phyloP scores from a whole-genome alignment of 2,113 vertebrate species.

The Sisor rabdophorus region DNA sequence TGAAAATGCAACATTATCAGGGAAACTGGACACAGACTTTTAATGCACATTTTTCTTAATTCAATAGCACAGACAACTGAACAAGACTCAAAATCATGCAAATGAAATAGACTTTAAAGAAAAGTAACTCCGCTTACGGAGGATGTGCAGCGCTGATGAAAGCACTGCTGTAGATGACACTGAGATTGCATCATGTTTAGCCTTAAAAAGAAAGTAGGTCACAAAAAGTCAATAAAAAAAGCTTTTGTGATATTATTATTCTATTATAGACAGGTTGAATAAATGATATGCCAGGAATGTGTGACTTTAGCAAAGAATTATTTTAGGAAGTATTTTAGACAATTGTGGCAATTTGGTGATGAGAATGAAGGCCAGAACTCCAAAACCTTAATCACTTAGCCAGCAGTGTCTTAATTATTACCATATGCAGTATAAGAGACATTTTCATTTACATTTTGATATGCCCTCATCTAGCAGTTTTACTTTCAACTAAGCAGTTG shows the following conservation, averaged over 20 bases:
- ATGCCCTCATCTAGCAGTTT: too few relatives aligned
- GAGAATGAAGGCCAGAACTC: too few relatives aligned
- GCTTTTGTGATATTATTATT: background rate
- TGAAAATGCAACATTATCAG: constrained; percentile 35
- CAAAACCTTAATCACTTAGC: too few relatives aligned
- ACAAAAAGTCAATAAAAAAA: background rate
- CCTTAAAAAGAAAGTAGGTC: background rate
- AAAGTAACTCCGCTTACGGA: constrained; percentile 18
- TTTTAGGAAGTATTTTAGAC: too few relatives aligned
- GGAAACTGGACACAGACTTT: constrained; percentile 35
- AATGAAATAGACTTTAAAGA: constrained; percentile 13
- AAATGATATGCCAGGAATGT: background rate
- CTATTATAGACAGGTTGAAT: background rate
- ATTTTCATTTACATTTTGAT: too few relatives aligned
- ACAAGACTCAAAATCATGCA: constrained; percentile 34
- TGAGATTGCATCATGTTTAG: background rate
- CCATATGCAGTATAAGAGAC: too few relatives aligned
- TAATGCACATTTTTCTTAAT: constrained; percentile 37
- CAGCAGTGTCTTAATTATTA: too few relatives aligned
- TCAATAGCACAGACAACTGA: constrained; percentile 27
- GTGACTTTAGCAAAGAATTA: too few relatives aligned
- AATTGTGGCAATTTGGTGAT: too few relatives aligned
- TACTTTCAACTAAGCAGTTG: too few relatives aligned
- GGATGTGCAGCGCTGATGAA: constrained; percentile 6
- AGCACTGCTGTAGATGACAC: background rate